Evolutionary conservation across 2,888 invertebrate species (phyloP).

Genomic region (Agrochola litura): DNA sequence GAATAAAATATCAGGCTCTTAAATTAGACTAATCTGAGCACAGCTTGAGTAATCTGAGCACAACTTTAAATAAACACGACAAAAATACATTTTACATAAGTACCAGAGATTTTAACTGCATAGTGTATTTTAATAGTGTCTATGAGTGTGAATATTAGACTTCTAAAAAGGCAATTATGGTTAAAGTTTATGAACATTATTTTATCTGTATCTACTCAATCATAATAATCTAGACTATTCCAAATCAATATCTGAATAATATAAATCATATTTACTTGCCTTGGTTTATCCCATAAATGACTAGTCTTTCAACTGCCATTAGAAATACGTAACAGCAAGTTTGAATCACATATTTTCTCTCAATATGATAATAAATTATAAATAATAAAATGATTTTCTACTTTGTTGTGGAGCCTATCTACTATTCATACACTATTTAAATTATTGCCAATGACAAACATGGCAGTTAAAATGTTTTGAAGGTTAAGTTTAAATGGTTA

Average conservation of each 20-base stretch:
- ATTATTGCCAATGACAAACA: constrained; percentile 21
- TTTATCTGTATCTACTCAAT: constrained; percentile 16
- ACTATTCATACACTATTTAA: neutral
- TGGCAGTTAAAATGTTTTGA: constrained; percentile 20
- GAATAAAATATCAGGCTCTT: neutral
- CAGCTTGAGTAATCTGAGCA: constrained; percentile 1
- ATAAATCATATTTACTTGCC: constrained; percentile 30
- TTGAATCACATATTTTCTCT: constrained; percentile 17
- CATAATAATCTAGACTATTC: constrained; percentile 12
- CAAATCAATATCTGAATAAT: constrained; percentile 5
- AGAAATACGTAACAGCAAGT: neutral
- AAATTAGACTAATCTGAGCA: constrained; percentile 6
- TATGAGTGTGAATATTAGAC: neutral
- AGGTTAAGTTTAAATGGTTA: constrained; percentile 40
- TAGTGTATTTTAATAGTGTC: constrained; percentile 12
- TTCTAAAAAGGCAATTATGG: neutral
- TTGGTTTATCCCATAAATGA: constrained; percentile 10
- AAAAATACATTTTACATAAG: neutral
- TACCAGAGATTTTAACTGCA: neutral
- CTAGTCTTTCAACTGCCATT: constrained; percentile 11
- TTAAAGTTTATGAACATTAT: constrained; percentile 1
- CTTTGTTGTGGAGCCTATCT: neutral
- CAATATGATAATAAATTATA: constrained; percentile 9
- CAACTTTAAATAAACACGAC: neutral
- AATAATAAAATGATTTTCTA: constrained; percentile 27